These are phyloP conservation scores for Pungitius pungitius DNA, from an alignment of 2,113 vertebrate species.

Conservation along the genomic window DNA sequence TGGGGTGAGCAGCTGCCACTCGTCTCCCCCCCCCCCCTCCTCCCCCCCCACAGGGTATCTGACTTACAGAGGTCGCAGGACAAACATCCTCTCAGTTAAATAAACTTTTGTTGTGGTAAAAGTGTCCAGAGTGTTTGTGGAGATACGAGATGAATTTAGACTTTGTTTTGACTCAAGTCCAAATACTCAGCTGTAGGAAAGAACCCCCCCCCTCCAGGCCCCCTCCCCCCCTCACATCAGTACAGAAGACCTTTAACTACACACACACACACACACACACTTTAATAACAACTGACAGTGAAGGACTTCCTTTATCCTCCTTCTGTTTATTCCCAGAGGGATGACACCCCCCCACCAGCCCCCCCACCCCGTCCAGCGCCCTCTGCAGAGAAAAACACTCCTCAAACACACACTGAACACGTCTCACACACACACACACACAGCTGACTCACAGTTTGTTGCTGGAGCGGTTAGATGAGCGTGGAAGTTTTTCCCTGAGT, in stretches of 20 bases:
- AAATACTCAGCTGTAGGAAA: conserved; percentile 57
- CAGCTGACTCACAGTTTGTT: conserved; percentile 71
- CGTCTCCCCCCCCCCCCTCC: background rate
- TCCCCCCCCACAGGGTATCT: no score
- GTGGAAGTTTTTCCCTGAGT: no score
- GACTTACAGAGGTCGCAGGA: no score
- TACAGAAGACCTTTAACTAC: conserved; percentile 25
- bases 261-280: conserved; percentile 16
- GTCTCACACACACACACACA: conserved; percentile 21
- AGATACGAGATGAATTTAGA: no score
- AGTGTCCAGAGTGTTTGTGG: no score
- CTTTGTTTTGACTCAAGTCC: conserved; percentile 41
- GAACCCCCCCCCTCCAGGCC: conserved; percentile 15
- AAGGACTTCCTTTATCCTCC: conserved; percentile 63
- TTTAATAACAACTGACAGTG: conserved; percentile 41
- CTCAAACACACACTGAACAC: conserved; percentile 25
- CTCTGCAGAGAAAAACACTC: conserved; percentile 62
- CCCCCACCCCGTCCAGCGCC: conserved; percentile 40
- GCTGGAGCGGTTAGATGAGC: conserved; percentile 33
- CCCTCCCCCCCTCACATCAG: no score
- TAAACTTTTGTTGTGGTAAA: no score
- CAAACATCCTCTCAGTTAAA: no score
- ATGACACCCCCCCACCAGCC: conserved; percentile 43
- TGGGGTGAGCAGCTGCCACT: conserved; percentile 87
- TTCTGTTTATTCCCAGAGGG: conserved; percentile 58